phyloP scores from a whole-genome alignment of 2,888 invertebrate genomes.

The Scaptomyza tumidula region DNA sequence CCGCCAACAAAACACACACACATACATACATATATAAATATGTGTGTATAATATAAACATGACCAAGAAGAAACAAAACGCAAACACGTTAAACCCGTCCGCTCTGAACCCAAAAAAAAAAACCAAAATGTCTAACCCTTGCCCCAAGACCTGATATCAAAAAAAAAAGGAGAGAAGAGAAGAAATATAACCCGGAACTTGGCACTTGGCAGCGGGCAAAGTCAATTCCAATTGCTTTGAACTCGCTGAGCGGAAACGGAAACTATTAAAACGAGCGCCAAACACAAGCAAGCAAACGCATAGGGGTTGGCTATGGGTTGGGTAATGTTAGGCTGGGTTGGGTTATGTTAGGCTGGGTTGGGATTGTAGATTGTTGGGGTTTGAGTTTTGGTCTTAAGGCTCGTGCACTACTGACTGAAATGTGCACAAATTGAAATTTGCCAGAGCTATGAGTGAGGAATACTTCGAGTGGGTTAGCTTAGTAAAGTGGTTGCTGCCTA shows the following conservation, averaged over 20 bases:
- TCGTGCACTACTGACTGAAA: conserved; percentile 74
- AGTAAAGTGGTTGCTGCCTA: neutral
- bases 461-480: conserved; percentile 49
- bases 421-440: conserved; percentile 80
- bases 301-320: neutral
- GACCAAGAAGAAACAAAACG: conserved; percentile 67
- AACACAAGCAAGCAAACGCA: conserved; percentile 44
- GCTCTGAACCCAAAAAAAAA: conserved; percentile 16
- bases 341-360: neutral
- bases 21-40: conserved; percentile 12
- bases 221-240: conserved; percentile 77
- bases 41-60: conserved; percentile 44
- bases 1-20: neutral
- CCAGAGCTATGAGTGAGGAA: conserved; percentile 34
- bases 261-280: conserved; percentile 81
- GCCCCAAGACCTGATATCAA: conserved; percentile 33
- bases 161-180: conserved; percentile 19
- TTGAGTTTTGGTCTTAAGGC: conserved; percentile 2
- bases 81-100: conserved; percentile 63
- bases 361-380: neutral
- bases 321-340: neutral
- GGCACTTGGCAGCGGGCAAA: conserved; percentile 64
- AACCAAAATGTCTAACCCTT: conserved; percentile 14
- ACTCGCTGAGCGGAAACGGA: conserved; percentile 78
- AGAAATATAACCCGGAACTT: conserved; percentile 55